Evolutionary conservation across 37 sponge, comb jelly and placozoan species (phyloP), one percentile per base, ranked within the genome.

Genomic region (Hexactinellida sp.): DNA sequence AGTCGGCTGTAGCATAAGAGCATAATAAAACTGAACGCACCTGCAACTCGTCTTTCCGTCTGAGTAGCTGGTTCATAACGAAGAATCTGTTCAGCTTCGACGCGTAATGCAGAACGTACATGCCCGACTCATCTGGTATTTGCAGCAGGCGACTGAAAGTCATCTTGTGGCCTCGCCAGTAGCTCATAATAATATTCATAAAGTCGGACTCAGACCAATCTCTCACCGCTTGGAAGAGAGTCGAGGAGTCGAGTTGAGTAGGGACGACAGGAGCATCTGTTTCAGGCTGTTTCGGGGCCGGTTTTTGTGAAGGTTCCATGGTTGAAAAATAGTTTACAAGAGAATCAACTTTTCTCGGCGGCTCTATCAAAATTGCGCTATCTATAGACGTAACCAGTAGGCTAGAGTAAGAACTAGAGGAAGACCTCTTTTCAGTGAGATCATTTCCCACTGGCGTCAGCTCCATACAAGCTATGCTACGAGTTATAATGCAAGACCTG

Each of bases 381-480:
- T 63, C 76, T 63, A 63, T 63, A n/a, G 76, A 63, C 13, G 76
- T 63, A 63, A 63, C 30, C 5, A 21, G 76, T 63, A 63, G 25
- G 76, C 76, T 63, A 63, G 76, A 63, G 76, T 63, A 63, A 63
- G 76, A 32, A 63, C 76, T 63, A 63, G 76, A 32, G 3, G 76
- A n/a, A 32, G 76, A 10, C 30, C 28, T 63, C 19, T 23, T 63
- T n/a, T 63, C 76, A 63, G 76, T 32, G 19, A 63, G 52, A 19
- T 47, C 52, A 47, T 47, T 47, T 19, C 16, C 52, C 9, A 47
- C 52, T 47, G 52, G 52, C 16, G 16, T 16, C 9, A 47, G 13
- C 52, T 47, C 13, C 52, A 47, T 47, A 16, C 52, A 19, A 16
- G 52, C 52, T 47, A 47, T 9, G 13, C 13, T 47, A 47, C 52